A percentile compares a stretch with the other conserved stretches of the same genome.
Evolutionary conservation across 2,888 invertebrate species (phyloP).

Genomic region (Pachliopta kotzebuea): DNA sequence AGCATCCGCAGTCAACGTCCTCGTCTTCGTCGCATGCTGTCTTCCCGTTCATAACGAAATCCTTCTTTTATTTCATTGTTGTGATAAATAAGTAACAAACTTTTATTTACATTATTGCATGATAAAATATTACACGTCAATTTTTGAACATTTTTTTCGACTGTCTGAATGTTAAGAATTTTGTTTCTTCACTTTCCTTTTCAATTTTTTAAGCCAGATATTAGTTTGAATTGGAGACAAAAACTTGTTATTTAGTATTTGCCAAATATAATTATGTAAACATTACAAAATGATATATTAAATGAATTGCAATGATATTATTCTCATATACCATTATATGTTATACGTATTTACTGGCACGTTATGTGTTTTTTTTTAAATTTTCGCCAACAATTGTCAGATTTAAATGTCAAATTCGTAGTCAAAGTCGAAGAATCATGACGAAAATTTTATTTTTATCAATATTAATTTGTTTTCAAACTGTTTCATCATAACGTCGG

Average conservation of each 20-base stretch:
- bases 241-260: not conserved
- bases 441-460: conserved; percentile 42
- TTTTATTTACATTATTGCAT: conserved; percentile 30
- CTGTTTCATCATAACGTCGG: conserved; percentile 33
- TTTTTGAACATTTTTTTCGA: conserved; percentile 25
- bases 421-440: conserved; percentile 56
- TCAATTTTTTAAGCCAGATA: conserved; percentile 4
- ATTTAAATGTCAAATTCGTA: conserved; percentile 63
- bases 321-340: not conserved
- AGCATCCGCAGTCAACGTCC: conserved; percentile 48
- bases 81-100: conserved; percentile 37
- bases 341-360: conserved; percentile 13
- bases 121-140: conserved; percentile 20
- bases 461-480: conserved; percentile 27
- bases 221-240: not conserved
- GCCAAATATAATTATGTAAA: not conserved
- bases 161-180: conserved; percentile 30
- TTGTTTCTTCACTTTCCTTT: not conserved
- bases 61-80: conserved; percentile 34
- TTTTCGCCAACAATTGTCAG: conserved; percentile 33
- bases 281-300: not conserved
- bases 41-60: conserved; percentile 52
- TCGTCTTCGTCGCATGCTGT: conserved; percentile 40
- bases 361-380: conserved; percentile 27
- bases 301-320: not conserved